Evolutionary conservation across 2,888 invertebrate species (phyloP).

Genomic region (Chaitophorus viminalis): DNA sequence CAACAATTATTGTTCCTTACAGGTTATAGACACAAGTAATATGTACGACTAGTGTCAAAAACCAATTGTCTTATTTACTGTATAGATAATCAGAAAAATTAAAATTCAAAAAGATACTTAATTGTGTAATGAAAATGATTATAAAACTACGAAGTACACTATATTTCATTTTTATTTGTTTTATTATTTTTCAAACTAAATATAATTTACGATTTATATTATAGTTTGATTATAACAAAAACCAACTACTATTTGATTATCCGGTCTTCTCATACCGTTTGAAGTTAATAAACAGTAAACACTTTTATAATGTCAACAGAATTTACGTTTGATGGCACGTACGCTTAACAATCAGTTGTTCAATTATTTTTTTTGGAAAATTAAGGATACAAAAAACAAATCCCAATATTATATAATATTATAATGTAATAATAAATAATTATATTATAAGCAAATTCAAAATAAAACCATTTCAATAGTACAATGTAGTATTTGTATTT

Average conservation of each 20-base stretch:
- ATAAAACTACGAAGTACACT: not conserved
- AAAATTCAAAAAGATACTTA: not conserved
- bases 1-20: not conserved
- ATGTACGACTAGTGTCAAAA: not conserved
- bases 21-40: not conserved
- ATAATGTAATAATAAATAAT: conserved; percentile 21
- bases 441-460: conserved; percentile 36
- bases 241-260: conserved; percentile 5
- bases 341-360: not conserved
- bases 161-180: conserved; percentile 2
- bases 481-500: not conserved
- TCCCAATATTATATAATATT: not conserved
- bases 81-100: not conserved
- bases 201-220: not conserved
- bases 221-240: conserved; percentile 17
- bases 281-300: conserved; percentile 29
- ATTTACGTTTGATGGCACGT: conserved; percentile 37
- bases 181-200: not conserved
- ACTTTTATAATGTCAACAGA: conserved; percentile 37
- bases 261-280: conserved; percentile 27
- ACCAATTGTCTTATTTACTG: not conserved
- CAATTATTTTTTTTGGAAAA: not conserved
- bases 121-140: not conserved
- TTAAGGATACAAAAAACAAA: not conserved
- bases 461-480: not conserved